These are phyloP conservation scores for Pycnomerus fuliginosus DNA, from an alignment of 2,888 invertebrate genomes.

Conservation along the genomic window DNA sequence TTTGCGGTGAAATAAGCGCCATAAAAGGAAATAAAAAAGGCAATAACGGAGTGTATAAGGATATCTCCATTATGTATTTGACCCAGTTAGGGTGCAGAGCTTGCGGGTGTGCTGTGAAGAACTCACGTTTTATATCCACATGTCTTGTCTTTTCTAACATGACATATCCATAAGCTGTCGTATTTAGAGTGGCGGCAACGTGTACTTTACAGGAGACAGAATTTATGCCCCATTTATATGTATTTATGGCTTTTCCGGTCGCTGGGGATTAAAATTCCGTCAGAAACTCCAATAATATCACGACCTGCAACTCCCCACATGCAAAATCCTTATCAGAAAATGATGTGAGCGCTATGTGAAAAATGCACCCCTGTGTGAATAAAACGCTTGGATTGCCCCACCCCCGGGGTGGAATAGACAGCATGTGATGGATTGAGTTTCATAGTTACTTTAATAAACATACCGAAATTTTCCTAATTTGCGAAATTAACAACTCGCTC, in stretches of 20 bases:
- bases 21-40: slow-evolving; percentile 29
- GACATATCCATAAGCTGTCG: slow-evolving; percentile 29
- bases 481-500: slow-evolving; percentile 17
- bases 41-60: slow-evolving; percentile 12
- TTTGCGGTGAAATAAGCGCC: slow-evolving; percentile 20
- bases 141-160: slow-evolving; percentile 24
- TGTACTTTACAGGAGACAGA: slow-evolving; percentile 30
- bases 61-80: slow-evolving; percentile 25
- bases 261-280: slow-evolving; percentile 38
- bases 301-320: slow-evolving; percentile 33
- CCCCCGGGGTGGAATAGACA: slow-evolving; percentile 42
- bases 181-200: slow-evolving; percentile 27
- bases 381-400: slow-evolving; percentile 44
- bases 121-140: slow-evolving; percentile 28
- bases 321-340: slow-evolving; percentile 44
- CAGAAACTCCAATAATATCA: slow-evolving; percentile 37
- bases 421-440: slow-evolving; percentile 40
- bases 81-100: slow-evolving; percentile 20
- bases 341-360: slow-evolving; percentile 42
- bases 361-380: slow-evolving; percentile 40
- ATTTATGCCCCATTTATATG: slow-evolving; percentile 40
- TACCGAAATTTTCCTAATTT: slow-evolving; percentile 19
- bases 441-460: slow-evolving; percentile 20
- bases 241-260: slow-evolving; percentile 39
- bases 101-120: slow-evolving; percentile 20